Percentiles rank a stretch among this genome's conserved stretches.
phyloP scores from a whole-genome alignment of 2,113 vertebrate genomes.

The Ptychochromis oligacanthus region DNA sequence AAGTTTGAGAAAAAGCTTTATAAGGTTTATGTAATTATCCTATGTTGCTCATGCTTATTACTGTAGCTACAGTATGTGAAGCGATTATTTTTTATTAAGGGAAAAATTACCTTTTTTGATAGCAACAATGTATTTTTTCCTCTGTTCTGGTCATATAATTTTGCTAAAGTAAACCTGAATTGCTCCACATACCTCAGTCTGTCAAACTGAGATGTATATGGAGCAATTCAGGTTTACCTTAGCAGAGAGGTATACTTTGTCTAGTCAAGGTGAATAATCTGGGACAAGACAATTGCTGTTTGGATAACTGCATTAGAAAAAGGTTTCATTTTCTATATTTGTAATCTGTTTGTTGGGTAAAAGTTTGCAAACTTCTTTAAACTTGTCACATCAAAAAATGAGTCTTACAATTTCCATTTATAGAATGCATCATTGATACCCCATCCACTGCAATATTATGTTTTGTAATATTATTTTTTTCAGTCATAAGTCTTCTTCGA shows the following conservation, averaged over 20 bases:
- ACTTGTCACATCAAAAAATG: not conserved
- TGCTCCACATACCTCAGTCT: no score
- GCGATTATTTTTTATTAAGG: not conserved
- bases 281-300: not conserved
- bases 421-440: not conserved
- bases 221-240: no score
- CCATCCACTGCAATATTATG: not conserved
- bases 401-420: not conserved
- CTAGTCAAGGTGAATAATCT: accelerated
- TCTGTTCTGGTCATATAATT: not conserved
- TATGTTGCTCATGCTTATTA: not conserved
- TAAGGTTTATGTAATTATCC: accelerated
- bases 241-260: no score
- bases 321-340: not conserved
- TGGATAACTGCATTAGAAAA: not conserved
- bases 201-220: no score
- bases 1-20: not conserved
- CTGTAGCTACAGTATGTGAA: not conserved
- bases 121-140: not conserved
- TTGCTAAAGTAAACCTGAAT: no score
- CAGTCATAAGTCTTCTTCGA: conserved; percentile 13
- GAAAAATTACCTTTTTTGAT: not conserved
- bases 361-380: not conserved
- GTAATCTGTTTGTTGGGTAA: not conserved
- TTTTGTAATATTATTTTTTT: conserved; percentile 13